phyloP scores from a whole-genome alignment of 2,888 invertebrate genomes.

The Tiliacea citrago region DNA sequence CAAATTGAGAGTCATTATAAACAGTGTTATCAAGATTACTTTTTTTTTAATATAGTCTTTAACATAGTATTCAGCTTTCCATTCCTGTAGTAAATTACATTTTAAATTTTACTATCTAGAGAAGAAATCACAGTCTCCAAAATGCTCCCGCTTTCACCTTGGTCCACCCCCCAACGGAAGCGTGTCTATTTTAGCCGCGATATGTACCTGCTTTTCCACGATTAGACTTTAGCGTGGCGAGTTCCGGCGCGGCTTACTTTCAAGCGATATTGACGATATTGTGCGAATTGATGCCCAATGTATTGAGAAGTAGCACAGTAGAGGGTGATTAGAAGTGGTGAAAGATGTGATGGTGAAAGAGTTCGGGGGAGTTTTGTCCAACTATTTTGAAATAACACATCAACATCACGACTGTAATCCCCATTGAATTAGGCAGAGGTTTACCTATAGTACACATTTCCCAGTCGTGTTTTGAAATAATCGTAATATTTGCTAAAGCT shows the following conservation, averaged over 20 bases:
- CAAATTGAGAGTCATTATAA: too few relatives aligned
- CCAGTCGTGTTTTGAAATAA: too few relatives aligned
- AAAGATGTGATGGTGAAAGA: background rate
- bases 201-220: conserved; percentile 79
- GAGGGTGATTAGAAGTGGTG: conserved; percentile 2
- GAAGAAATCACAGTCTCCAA: background rate
- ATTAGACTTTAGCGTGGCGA: conserved; percentile 76
- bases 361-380: background rate
- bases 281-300: conserved; percentile 49
- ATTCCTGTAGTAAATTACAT: too few relatives aligned
- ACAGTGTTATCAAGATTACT: too few relatives aligned
- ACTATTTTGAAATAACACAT: background rate
- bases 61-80: too few relatives aligned
- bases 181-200: conserved; percentile 72
- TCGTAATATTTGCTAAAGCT: too few relatives aligned
- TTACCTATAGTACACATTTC: too few relatives aligned
- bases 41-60: too few relatives aligned
- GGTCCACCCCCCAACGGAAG: conserved; percentile 76
- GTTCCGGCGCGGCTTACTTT: conserved; percentile 75
- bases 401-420: too few relatives aligned
- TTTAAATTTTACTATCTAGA: too few relatives aligned
- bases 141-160: conserved; percentile 30
- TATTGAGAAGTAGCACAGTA: background rate
- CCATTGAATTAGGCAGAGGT: too few relatives aligned
- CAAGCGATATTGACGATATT: conserved; percentile 61